Evolutionary conservation across 2,797 vertebrate genomes (phyloP), one percentile per base, ranked within the genome.

Genomic region (Esox masquinongy): DNA sequence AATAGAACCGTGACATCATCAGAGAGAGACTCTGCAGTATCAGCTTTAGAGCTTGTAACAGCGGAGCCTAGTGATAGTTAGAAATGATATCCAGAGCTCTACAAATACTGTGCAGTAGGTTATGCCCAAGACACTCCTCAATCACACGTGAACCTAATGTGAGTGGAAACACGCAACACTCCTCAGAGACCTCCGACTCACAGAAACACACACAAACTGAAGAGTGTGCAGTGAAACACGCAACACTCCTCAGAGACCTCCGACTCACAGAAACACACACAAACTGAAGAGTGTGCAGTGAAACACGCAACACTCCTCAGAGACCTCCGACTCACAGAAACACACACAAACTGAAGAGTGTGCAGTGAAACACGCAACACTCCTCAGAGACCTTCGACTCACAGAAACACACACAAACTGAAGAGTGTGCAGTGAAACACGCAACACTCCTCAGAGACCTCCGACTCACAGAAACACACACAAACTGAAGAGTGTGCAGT

Each of bases 1-100:
- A 68, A 74, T 68, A 66, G 36, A 66, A 74, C 67, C 47, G 56
- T 66, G 68, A 80, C 19, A 43, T 86, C 79, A 82, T 36, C 72
- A 1, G 70, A 75, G 74, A 75, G 64, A 31, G 63, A 34, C 64
- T 64, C 36, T 36, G 29, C 22, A 24, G 56, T 31, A 59, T 56
- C 17, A 17, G 73, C 7, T 67, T 24, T 3, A 6, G 19, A 69
- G 69, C 50, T 61, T 63, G 74, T 70, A 77, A 79, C 67, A 22
- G 19, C 7, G 34, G 17, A 43, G 31, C 3, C 67, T 5, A 53
- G 68, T 17, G 67, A 19, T 15, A 68, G 67, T 22, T 66, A 7
- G 15, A 15, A 29, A 66, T 66, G 11, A 29, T 29, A 16, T 43
- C 17, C 19, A 43, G 66, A 68, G 16, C 16, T 70, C 14, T 29